phyloP scores from a whole-genome alignment of 2,888 invertebrate species.

The Sussaba pulchella region DNA sequence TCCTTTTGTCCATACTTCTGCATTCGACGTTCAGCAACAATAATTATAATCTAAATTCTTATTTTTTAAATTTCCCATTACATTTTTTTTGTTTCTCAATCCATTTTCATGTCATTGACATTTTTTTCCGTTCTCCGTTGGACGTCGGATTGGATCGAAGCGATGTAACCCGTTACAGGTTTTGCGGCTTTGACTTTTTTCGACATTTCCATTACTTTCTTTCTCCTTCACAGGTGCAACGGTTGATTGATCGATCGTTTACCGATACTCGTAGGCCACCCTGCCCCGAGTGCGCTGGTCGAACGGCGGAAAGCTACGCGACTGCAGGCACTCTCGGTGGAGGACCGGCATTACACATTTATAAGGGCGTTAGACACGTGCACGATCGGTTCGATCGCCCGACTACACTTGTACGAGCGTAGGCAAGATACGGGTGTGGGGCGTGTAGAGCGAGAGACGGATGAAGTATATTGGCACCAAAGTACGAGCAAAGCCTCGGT shows the following conservation, averaged over 20 bases:
- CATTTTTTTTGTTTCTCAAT: constrained; percentile 22
- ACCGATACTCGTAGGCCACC: constrained; percentile 78
- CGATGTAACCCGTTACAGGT: constrained; percentile 1
- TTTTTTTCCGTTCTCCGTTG: too few species aligned
- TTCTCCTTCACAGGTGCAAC: constrained; percentile 76
- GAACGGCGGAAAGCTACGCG: constrained; percentile 68
- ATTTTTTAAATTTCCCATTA: too few species aligned
- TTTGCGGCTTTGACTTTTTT: constrained; percentile 39
- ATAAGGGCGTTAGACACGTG: constrained; percentile 78
- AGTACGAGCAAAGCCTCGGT: constrained; percentile 31
- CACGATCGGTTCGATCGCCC: constrained; percentile 34
- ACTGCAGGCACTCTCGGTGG: constrained; percentile 65
- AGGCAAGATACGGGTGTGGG: too few species aligned
- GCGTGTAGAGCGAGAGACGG: constrained; percentile 10
- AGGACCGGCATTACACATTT: constrained; percentile 78
- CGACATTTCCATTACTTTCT: constrained; percentile 70
- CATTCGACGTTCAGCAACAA: too few species aligned
- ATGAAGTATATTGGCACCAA: constrained; percentile 5
- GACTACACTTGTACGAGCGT: constrained; percentile 18
- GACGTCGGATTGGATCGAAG: too few species aligned
- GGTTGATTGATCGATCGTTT: constrained; percentile 82
- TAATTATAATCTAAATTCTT: too few species aligned
- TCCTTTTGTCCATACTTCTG: too few species aligned
- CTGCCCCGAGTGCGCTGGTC: constrained; percentile 52
- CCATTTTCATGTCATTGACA: too few species aligned